Conservation (phyloP, 2,888 invertebrate species). For the Protodeltote pygarga region DNA sequence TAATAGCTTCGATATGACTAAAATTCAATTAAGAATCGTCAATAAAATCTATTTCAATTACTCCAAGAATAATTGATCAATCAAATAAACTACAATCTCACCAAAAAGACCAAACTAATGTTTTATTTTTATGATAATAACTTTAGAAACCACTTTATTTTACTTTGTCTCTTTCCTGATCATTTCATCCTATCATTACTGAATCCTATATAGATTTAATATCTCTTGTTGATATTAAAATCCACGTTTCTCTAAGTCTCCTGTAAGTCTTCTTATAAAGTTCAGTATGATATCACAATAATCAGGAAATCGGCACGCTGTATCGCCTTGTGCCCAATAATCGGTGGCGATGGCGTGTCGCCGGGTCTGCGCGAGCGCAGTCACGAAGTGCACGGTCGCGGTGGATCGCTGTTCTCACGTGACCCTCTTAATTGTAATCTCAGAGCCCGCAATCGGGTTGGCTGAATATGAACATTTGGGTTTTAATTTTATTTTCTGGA, state of each 20-base stretch:
- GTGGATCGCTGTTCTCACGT: conserved; percentile 70
- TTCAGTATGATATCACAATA: conserved; percentile 29
- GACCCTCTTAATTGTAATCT: conserved; percentile 79
- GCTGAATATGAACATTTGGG: conserved; percentile 17
- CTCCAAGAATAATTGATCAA: background rate
- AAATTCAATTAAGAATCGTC: conserved; percentile 24
- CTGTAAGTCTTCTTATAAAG: conserved; percentile 13
- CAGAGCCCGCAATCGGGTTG: conserved; percentile 57
- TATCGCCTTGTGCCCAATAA: conserved; percentile 80
- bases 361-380: conserved; percentile 62
- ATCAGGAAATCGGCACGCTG: conserved; percentile 74
- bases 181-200: too few relatives aligned
- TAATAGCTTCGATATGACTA: conserved; percentile 19
- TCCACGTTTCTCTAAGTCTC: conserved; percentile 9
- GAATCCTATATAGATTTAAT: too few relatives aligned
- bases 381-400: conserved; percentile 72
- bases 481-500: background rate
- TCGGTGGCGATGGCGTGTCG: conserved; percentile 76
- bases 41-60: conserved; percentile 21
- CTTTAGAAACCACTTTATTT: too few relatives aligned
- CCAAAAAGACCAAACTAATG: background rate
- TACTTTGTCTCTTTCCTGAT: too few relatives aligned
- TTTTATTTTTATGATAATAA: too few relatives aligned
- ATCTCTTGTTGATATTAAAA: conserved; percentile 1
- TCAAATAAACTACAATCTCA: background rate